These are phyloP conservation scores for Aurelia sp. DNA, from an alignment of 30 jellyfish, hydroid and myxozoan species.

Conservation along the genomic window DNA sequence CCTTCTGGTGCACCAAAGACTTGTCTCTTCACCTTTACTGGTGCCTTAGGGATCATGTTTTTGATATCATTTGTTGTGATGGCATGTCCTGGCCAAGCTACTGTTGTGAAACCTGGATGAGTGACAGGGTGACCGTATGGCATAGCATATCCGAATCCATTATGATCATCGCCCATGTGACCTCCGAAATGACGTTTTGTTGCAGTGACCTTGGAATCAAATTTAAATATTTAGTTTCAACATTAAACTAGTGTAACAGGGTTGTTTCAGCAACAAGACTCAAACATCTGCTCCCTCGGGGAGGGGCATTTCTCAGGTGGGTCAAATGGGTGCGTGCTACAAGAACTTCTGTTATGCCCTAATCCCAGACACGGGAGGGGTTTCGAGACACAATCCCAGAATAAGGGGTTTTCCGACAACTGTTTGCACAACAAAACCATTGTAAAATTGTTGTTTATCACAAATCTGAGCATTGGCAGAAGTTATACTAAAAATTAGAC, in stretches of 20 bases:
- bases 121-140: conserved; percentile 98
- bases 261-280: too few species aligned
- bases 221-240: too few species aligned
- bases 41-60: conserved; percentile 70
- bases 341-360: too few species aligned
- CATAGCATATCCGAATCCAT: conserved; percentile 72
- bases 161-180: conserved; percentile 17
- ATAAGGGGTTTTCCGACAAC: too few species aligned
- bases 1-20: conserved; percentile 72
- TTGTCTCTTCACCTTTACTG: conserved; percentile 75
- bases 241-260: too few species aligned
- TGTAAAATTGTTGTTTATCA: too few species aligned
- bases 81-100: conserved; percentile 98
- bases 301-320: neutral
- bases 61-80: conserved; percentile 82
- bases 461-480: too few species aligned
- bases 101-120: conserved; percentile 98
- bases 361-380: too few species aligned
- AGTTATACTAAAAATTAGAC: too few species aligned
- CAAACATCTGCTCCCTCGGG: too few species aligned
- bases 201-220: conserved; percentile 49
- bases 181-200: conserved; percentile 69
- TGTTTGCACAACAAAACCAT: too few species aligned
- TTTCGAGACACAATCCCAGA: too few species aligned
- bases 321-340: neutral